Evolutionary conservation across 2,797 vertebrate genomes (phyloP), one percentile per base, ranked within the genome.

Genomic region (Helostoma temminkii): DNA sequence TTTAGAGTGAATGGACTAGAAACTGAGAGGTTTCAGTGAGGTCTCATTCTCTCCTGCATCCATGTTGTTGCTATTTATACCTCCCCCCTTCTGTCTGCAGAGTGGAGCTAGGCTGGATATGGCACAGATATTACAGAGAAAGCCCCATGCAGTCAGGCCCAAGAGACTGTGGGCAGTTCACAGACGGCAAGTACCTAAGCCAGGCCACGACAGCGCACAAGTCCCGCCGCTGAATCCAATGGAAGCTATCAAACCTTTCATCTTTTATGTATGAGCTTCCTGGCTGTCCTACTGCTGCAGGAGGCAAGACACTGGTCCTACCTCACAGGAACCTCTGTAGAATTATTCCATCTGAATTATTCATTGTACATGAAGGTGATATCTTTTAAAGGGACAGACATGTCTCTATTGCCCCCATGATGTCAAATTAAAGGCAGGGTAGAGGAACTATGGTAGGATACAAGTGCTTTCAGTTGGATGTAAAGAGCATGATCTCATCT

Each of bases 231-330:
- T 43, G 70, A 81, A 81, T 87, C 82, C 90, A 88, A 89, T 82
- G 90, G 94, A 93, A 93, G 93, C 94, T 91, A 94, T 96, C 95
- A 95, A 94, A 93, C 91, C 93, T 88, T 94, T 95, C 94, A 96
- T 97, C 94, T 96, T 97, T 97, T 96, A 97, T 97, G 96, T 93
- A 96, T 97, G 94, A 95, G 93, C 92, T 94, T 94, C 94, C 93
- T 79, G 85, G 91, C 88, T 88, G 94, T 92, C 91, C 93, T 90
- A 81, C 74, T 90, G 92, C 94, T 95, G 91, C 91, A 93, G 85
- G 84, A 88, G 85, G 76, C 71, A 70, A 91, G 81, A 88, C 89
- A 84, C 78, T 78, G 82, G 86, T 87, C 87, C 87, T 82, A 85
- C 90, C 85, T 89, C 85, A 83, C 75, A 82, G 84, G 80, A 88